Conservation (phyloP, 92 coral and sea anemone genomes). For the Actinostola sp. region DNA sequence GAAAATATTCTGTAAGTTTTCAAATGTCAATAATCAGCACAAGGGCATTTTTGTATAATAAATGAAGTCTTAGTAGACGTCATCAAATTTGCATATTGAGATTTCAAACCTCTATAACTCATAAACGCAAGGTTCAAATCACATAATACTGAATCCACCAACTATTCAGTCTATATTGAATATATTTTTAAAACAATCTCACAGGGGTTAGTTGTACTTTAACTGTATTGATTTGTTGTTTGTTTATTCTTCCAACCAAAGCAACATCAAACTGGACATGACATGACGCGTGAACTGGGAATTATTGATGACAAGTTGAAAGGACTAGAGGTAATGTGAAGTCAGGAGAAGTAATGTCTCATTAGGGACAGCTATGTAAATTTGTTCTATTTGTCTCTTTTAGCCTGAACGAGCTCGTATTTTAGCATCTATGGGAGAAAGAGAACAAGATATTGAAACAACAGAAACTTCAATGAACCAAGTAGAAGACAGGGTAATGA, state of each 20-base stretch:
- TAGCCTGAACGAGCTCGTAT: constrained; percentile 86
- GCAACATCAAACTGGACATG: constrained; percentile 77
- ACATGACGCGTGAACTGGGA: constrained; percentile 61
- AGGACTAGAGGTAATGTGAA: constrained; percentile 65
- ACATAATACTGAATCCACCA: no score
- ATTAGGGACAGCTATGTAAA: not conserved
- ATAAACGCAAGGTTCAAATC: no score
- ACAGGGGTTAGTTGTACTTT: not conserved
- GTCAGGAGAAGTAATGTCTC: no score
- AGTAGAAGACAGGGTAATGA: constrained; percentile 88
- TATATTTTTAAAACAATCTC: not conserved
- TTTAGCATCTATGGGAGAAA: constrained; percentile 67
- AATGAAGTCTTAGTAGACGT: no score
- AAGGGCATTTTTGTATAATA: no score
- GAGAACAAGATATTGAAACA: constrained; percentile 63
- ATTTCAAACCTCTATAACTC: no score
- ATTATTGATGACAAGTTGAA: constrained; percentile 63
- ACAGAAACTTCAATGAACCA: constrained; percentile 83
- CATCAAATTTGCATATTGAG: no score
- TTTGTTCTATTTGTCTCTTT: not conserved
- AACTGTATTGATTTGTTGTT: not conserved
- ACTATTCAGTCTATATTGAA: no score
- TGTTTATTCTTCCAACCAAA: constrained; percentile 5
- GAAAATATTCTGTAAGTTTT: no score
- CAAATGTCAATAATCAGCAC: no score